These are phyloP conservation scores for Alitta virens DNA, from an alignment of 2,888 invertebrate species.

Conservation along the genomic window DNA sequence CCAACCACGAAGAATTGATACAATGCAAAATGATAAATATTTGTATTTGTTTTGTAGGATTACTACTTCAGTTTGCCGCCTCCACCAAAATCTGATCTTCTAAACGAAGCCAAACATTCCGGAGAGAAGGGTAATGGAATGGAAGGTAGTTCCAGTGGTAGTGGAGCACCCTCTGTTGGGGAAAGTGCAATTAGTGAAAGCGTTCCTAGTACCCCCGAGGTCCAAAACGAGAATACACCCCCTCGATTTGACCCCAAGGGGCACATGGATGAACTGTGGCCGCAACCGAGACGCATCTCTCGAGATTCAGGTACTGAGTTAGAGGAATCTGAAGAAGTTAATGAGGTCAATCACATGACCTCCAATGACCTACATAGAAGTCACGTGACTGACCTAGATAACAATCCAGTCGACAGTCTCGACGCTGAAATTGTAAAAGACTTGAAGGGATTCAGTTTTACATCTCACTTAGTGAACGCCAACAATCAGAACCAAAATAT, in stretches of 20 bases:
- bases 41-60: background rate
- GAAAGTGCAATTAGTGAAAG: conserved; percentile 27
- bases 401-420: too few species aligned
- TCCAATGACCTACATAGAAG: too few species aligned
- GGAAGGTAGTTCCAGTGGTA: conserved; percentile 10
- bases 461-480: too few species aligned
- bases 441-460: too few species aligned
- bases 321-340: background rate
- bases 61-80: conserved; percentile 3
- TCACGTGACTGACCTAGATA: too few species aligned
- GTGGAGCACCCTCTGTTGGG: conserved; percentile 14
- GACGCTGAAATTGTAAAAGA: too few species aligned
- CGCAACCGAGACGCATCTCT: conserved; percentile 11
- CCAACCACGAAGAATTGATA: too few species aligned
- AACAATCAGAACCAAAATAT: too few species aligned
- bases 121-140: background rate
- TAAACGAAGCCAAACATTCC: background rate
- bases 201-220: conserved; percentile 27
- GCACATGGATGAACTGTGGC: background rate
- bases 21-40: background rate
- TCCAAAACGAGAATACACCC: conserved; percentile 12
- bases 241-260: background rate
- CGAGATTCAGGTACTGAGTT: conserved; percentile 24
- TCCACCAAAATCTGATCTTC: conserved; percentile 1
- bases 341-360: too few species aligned